A percentile compares a stretch with the other conserved stretches of the same genome.
phyloP scores from a whole-genome alignment of 2,888 invertebrate genomes.

The Drosophila buzzatii region DNA sequence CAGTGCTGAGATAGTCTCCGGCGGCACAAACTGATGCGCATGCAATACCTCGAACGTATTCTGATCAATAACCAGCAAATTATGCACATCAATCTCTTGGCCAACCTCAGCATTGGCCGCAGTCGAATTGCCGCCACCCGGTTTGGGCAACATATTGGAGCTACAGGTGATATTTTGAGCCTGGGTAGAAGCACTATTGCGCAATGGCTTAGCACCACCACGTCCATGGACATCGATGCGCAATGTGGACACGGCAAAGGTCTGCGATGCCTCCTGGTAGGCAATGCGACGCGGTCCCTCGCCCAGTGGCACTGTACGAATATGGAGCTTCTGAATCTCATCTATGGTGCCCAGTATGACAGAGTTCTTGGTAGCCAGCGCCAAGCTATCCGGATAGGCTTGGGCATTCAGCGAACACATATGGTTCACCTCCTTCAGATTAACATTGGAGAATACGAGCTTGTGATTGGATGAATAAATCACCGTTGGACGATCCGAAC shows the following conservation, averaged over 20 bases:
- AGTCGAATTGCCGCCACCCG: constrained; percentile 85
- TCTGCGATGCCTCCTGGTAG: constrained; percentile 96
- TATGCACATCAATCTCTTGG: constrained; percentile 95
- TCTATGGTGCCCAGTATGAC: constrained; percentile 97
- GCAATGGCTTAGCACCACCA: constrained; percentile 88
- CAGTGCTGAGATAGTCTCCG: constrained; percentile 95
- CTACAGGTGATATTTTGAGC: constrained; percentile 88
- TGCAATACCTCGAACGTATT: constrained; percentile 99
- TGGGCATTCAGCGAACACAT: constrained; percentile 99
- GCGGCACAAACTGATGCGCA: constrained; percentile 95
- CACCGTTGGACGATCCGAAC: constrained; percentile 98
- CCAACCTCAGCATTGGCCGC: constrained; percentile 86
- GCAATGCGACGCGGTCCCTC: constrained; percentile 98
- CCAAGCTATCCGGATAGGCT: constrained; percentile 94
- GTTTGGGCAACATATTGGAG: constrained; percentile 86
- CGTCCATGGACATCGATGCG: constrained; percentile 95
- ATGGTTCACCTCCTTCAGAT: constrained; percentile 96
- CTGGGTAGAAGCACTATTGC: constrained; percentile 92
- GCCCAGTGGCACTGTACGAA: constrained; percentile 96
- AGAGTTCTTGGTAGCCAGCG: constrained; percentile 85
- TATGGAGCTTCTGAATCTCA: constrained; percentile 99
- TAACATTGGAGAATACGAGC: constrained; percentile 99
- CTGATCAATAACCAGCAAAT: constrained; percentile 96
- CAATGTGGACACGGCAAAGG: constrained; percentile 97
- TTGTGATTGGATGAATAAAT: constrained; percentile 99